Evolutionary conservation across 2,888 invertebrate genomes (phyloP), one percentile per base, ranked within the genome.

Genomic region (Salticus scenicus): DNA sequence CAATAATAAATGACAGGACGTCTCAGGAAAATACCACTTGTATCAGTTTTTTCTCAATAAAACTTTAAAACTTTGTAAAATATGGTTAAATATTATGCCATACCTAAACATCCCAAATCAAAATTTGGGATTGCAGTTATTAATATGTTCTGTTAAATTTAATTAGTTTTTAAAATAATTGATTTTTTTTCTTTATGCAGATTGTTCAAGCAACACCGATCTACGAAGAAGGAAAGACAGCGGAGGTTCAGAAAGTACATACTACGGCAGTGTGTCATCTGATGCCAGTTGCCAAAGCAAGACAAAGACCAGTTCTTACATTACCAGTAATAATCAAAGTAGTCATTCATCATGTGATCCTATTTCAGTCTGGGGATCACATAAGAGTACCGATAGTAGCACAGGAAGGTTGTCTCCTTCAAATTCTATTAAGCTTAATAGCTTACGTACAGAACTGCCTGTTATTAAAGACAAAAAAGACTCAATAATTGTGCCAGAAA

Each of bases 181-280:
- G n/a, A n/a, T n/a, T n/a, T n/a, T n/a, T n/a, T n/a, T n/a, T n/a
- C n/a, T n/a, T n/a, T n/a, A n/a, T n/a, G n/a, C n/a, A n/a, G n/a
- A n/a, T n/a, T n/a, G n/a, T n/a, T n/a, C n/a, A n/a, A n/a, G n/a
- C n/a, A n/a, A n/a, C n/a, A n/a, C n/a, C n/a, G 37, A 47, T 28
- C 30, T 41, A 33, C 71, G 86, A 41, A 80, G 69, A 42, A 64
- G 77, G 28, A 72, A 81, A 67, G 77, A 67, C 24, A 86, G 80
- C 37, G 63, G 66, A 20, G 77, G 86, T 37, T 81, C 86, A 17
- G 31, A 31, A 1, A 86, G 86, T 47, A 81, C 86, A n/a, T 86
- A 28, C 72, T 86, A 86, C 41, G 86, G 86, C 33, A 86, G 86
- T 30, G 76, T 81, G 86, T 77, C 75, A 31, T 86, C 86, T 28